Evolutionary conservation across 2,113 vertebrate genomes (phyloP), one percentile per base, ranked within the genome.

Genomic region (Entelurus aequoreus): DNA sequence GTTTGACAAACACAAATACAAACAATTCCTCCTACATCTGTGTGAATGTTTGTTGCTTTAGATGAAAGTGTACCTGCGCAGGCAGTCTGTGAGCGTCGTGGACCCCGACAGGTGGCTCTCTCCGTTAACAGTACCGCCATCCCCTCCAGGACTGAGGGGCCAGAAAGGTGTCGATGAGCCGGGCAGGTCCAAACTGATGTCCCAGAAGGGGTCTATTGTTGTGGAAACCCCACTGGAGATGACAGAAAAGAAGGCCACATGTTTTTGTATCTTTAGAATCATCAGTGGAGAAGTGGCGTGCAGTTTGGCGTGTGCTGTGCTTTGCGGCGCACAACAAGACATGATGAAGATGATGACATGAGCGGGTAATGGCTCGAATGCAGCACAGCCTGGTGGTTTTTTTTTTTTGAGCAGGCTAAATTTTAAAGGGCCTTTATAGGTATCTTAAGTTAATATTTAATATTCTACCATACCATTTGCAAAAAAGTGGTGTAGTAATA

Each of bases 121-220:
- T 71, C 97, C 97, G 0, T 98, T 99, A 7, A 98, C 92, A 8
- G 94, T 91, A 8, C 92, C 92, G 82, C 94, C 91, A 38, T 98
- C 97, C 2, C 94, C 94, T 59, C 95, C 95, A 0, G 97, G 97
- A 63, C 97, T 99, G 75, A 99, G 92, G 0, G 97, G 96, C 97
- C 97, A 99, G 91, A 99, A 99, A 0, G 94, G 96, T 4, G 95
- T 97, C 46, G 97, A 98, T 1, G 96, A 99, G 74, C 97, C 97
- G 0, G 97, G 97, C 69, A 99, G 89, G 80, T 99, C 97, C 84
- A 99, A 84, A 72, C 95, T 98, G 88, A 99, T 99, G 89, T 99
- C 97, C 97, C 97, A 99, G 77, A 98, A 99, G 0, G 97, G 97
- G 81, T 99, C 97, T 91, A 99, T 99, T 12, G 97, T 99, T 4